Conservation (phyloP, 1,140 invertebrate genomes). For the Pseudomyrmex flavicornis region DNA sequence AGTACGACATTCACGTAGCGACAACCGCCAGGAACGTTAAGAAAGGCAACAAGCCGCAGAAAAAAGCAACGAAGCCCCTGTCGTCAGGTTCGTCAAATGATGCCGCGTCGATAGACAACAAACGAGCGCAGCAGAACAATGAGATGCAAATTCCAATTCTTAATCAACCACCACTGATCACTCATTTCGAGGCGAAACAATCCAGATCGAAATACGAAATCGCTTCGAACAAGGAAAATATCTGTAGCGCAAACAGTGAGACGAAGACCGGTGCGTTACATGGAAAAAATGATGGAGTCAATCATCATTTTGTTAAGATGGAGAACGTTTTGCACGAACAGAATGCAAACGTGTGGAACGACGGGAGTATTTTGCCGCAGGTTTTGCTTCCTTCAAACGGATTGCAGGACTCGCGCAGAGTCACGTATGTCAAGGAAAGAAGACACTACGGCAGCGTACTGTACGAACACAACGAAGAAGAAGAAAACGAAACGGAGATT, state of each 20-base stretch:
- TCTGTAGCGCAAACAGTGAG: neutral
- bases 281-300: neutral
- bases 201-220: neutral
- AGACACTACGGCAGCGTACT: neutral
- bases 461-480: conserved; percentile 39
- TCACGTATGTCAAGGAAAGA: conserved; percentile 41
- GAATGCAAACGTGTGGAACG: conserved; percentile 9
- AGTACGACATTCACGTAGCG: conserved; percentile 88
- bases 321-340: conserved; percentile 14
- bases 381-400: neutral
- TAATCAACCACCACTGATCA: neutral
- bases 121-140: neutral
- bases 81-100: neutral
- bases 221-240: conserved; percentile 9
- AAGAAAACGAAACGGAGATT: neutral
- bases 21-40: conserved; percentile 67
- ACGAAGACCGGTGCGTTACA: neutral
- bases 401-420: conserved; percentile 59
- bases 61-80: conserved; percentile 16
- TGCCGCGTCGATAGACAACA: neutral
- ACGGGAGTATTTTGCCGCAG: conserved; percentile 9
- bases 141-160: neutral
- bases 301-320: neutral
- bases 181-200: neutral
- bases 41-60: conserved; percentile 42